These are phyloP conservation scores for Toxostoma redivivum DNA, from an alignment of 2,113 vertebrate genomes.

Conservation along the genomic window DNA sequence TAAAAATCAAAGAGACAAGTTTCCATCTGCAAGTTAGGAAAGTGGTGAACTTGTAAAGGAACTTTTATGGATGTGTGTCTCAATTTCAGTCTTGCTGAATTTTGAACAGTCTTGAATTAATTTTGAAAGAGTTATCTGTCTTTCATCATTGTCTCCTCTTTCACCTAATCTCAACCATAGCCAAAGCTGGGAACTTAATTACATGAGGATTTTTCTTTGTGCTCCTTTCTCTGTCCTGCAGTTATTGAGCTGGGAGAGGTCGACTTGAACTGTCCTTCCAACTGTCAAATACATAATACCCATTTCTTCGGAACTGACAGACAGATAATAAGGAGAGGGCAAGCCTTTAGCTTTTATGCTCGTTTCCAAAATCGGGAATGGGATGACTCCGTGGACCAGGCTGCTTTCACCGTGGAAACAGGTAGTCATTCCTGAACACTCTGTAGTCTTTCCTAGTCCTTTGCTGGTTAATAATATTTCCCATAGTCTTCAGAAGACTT, in stretches of 20 bases:
- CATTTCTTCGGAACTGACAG: slow-evolving; percentile 38
- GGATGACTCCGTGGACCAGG: slow-evolving; percentile 23
- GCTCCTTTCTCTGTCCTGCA: slow-evolving; percentile 14
- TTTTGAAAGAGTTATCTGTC: background rate
- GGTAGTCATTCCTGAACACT: background rate
- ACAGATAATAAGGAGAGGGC: slow-evolving; percentile 47
- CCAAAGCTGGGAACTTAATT: background rate
- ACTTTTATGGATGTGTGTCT: background rate
- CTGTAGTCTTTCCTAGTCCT: background rate
- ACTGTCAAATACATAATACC: slow-evolving; percentile 34
- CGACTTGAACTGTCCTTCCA: slow-evolving; percentile 48
- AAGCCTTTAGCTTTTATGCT: slow-evolving; percentile 42
- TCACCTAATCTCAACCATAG: background rate
- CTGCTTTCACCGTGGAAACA: slow-evolving; percentile 39
- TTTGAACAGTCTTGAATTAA: background rate
- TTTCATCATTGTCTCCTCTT: background rate
- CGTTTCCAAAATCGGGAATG: slow-evolving; percentile 55
- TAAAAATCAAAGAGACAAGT: background rate
- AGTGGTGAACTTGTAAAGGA: background rate
- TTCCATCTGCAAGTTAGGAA: background rate
- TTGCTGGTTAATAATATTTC: background rate
- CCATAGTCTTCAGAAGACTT: background rate
- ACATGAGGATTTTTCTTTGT: background rate
- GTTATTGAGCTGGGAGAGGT: slow-evolving; percentile 54
- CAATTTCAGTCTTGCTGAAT: background rate